Conservation (phyloP, 2,113 vertebrate genomes). For the Melanocharis versteri region DNA sequence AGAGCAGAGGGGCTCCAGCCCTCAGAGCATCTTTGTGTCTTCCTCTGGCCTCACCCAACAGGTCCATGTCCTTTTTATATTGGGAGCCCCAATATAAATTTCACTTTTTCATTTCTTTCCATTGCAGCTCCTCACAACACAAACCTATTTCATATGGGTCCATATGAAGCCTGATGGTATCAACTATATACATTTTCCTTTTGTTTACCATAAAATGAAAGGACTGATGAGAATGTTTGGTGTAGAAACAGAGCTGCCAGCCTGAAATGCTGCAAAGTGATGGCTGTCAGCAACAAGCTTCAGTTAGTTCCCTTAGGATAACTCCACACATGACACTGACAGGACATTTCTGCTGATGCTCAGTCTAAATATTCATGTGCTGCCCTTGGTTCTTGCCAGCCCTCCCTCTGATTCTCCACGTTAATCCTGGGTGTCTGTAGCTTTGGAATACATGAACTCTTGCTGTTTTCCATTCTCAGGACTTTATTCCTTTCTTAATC, state of each 20-base stretch:
- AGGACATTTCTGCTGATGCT: conserved; percentile 11
- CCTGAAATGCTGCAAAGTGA: neutral
- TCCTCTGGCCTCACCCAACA: neutral
- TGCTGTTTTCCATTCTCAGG: neutral
- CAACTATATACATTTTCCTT: neutral
- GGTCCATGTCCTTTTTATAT: neutral
- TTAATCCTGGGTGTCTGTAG: neutral
- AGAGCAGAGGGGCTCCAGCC: neutral
- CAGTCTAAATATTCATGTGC: neutral
- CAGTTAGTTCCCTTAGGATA: neutral
- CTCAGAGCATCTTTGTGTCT: neutral
- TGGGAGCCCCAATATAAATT: neutral
- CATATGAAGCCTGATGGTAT: neutral
- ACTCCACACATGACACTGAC: neutral
- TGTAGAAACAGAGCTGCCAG: neutral
- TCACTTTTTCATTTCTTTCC: neutral
- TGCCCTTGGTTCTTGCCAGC: neutral
- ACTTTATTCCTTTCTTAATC: neutral
- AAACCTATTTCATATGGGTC: neutral
- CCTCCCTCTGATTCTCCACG: neutral
- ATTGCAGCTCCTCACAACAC: neutral
- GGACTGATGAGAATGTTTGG: neutral
- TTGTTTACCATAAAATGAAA: neutral
- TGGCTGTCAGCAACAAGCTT: neutral
- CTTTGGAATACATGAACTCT: neutral